Evolutionary conservation across 1,140 invertebrate species (phyloP).

Genomic region (Brachionus rotundiformis): DNA sequence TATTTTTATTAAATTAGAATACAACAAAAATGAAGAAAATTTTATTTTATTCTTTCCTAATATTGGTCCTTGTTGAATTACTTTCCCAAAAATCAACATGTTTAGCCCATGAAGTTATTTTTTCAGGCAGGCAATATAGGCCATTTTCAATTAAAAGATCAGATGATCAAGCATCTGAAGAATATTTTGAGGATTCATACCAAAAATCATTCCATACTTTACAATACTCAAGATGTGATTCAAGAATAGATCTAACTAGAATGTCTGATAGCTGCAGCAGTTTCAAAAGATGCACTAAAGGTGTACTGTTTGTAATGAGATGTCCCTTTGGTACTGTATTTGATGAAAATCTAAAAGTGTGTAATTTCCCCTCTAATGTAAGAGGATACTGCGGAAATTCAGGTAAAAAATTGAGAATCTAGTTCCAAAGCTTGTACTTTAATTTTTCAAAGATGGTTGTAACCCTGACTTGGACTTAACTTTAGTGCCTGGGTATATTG

Average conservation of each 20-base stretch:
- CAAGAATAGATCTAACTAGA: slow-evolving; percentile 3
- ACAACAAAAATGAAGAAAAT: not conserved
- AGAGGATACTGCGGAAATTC: not conserved
- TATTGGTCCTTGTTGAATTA: no score
- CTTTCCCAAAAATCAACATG: no score
- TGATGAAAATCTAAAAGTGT: not conserved
- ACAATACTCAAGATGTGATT: slow-evolving; percentile 4
- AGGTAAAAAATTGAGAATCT: not conserved
- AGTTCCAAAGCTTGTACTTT: not conserved
- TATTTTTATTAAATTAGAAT: not conserved
- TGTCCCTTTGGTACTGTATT: slow-evolving; percentile 29
- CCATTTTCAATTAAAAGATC: not conserved
- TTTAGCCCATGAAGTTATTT: not conserved
- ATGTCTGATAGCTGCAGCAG: not conserved
- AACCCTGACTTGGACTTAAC: not conserved
- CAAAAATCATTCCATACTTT: not conserved
- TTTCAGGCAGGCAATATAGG: not conserved
- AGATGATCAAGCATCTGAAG: not conserved
- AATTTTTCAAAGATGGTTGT: not conserved
- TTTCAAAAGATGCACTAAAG: slow-evolving; percentile 5
- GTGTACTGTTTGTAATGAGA: not conserved
- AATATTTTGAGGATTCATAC: not conserved
- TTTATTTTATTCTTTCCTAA: no score
- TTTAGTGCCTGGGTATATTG: not conserved
- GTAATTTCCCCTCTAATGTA: slow-evolving; percentile 28